Conservation (phyloP, 2,113 vertebrate genomes). For the rabbit (Oryctolagus cuniculus) region DNA sequence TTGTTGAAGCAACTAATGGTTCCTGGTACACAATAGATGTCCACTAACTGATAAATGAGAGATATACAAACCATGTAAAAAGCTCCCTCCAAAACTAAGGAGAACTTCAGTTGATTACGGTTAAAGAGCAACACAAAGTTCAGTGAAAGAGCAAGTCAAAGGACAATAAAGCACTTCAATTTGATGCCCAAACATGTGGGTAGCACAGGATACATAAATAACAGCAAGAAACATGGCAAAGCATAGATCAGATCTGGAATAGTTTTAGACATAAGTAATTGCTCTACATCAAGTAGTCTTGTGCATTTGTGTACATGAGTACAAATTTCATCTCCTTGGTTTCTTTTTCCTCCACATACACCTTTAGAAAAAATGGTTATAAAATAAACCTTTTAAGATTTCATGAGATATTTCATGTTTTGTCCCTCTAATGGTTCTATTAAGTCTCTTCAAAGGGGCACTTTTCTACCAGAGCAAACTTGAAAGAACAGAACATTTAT, state of each 20-base stretch:
- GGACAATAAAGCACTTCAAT: conserved; percentile 34
- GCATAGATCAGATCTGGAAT: conserved; percentile 75
- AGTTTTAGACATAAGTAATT: conserved; percentile 77
- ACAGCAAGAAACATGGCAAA: conserved; percentile 65
- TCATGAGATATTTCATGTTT: conserved; percentile 77
- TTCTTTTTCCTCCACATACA: conserved; percentile 62
- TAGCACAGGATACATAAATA: conserved; percentile 59
- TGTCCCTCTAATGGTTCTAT: conserved; percentile 74
- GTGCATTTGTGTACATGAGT: conserved; percentile 70
- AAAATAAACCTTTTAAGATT: conserved; percentile 79
- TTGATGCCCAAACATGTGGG: conserved; percentile 46
- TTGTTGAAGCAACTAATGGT: background rate
- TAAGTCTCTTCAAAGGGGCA: conserved; percentile 79
- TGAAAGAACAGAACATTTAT: conserved; percentile 77
- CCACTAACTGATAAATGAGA: conserved; percentile 25
- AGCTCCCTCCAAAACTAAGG: background rate
- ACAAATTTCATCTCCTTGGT: conserved; percentile 72
- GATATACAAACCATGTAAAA: background rate
- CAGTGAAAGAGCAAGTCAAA: background rate
- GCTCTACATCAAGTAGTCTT: conserved; percentile 72
- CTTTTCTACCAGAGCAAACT: conserved; percentile 77
- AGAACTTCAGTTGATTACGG: background rate
- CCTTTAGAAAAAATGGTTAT: conserved; percentile 73
- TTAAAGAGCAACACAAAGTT: conserved; percentile 26
- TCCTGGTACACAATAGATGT: background rate